A percentile compares a stretch with the other conserved stretches of the same genome.
phyloP scores from a whole-genome alignment of 2,797 vertebrate genomes.

The Enteromius afrohamiltoni region DNA sequence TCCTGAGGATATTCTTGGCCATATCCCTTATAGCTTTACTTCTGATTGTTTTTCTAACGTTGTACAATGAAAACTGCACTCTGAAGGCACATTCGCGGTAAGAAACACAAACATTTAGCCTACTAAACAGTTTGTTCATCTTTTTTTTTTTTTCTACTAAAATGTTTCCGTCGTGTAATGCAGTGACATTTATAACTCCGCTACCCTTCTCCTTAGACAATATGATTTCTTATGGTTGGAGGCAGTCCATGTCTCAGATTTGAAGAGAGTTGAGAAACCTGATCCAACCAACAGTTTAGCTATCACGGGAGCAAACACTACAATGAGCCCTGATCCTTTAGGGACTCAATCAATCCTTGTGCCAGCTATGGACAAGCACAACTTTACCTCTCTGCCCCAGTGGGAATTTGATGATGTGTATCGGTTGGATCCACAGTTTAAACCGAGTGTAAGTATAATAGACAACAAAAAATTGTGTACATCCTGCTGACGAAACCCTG shows the following conservation, averaged over 20 bases:
- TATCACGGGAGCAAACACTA: neutral
- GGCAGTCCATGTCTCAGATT: neutral
- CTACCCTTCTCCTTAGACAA: neutral
- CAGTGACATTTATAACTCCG: too few species aligned
- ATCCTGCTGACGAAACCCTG: neutral
- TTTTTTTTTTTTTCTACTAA: too few species aligned
- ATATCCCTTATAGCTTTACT: neutral
- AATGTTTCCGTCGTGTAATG: too few species aligned
- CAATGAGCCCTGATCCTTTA: neutral
- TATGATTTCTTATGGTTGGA: neutral
- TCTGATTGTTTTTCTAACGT: neutral
- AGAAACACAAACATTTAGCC: neutral
- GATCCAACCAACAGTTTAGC: neutral
- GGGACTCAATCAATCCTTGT: neutral
- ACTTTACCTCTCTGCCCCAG: slow-evolving; percentile 22
- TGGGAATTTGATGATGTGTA: slow-evolving; percentile 41
- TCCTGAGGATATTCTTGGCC: neutral
- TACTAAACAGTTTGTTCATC: too few species aligned
- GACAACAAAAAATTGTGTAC: neutral
- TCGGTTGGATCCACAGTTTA: slow-evolving; percentile 27
- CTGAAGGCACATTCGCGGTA: neutral
- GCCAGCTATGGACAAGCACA: slow-evolving; percentile 20
- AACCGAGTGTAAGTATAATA: slow-evolving; percentile 30
- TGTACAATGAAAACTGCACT: neutral
- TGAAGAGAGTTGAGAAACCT: neutral